Evolutionary conservation across 1,140 invertebrate genomes (phyloP).

Genomic region (Battus philenor): DNA sequence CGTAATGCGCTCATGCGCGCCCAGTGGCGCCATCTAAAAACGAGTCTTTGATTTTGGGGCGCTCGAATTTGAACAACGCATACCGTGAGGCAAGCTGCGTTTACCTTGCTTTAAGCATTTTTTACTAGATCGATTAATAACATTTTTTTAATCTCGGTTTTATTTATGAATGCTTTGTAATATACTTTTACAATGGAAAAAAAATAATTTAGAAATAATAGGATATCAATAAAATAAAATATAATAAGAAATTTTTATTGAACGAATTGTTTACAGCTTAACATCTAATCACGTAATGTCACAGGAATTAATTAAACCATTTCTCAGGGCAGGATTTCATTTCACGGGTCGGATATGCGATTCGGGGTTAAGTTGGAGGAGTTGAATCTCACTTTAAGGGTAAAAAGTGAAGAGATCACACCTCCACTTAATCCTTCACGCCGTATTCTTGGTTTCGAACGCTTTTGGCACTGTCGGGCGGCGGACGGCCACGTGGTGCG

Average conservation of each 20-base stretch:
- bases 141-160: not conserved
- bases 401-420: slow-evolving; percentile 78
- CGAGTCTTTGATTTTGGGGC: slow-evolving; percentile 11
- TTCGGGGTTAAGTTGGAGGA: slow-evolving; percentile 76
- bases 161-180: no score
- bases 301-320: no score
- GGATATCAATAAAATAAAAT: no score
- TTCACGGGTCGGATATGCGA: slow-evolving; percentile 42
- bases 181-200: no score
- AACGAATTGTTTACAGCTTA: no score
- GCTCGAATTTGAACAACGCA: not conserved
- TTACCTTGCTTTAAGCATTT: not conserved
- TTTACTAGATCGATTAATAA: not conserved
- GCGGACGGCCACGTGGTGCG: slow-evolving; percentile 12
- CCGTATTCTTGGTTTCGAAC: slow-evolving; percentile 22
- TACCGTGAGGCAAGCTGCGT: no score
- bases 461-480: slow-evolving; percentile 3
- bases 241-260: no score
- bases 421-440: slow-evolving; percentile 76
- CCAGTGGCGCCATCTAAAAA: slow-evolving; percentile 39
- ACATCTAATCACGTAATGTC: no score
- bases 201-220: no score
- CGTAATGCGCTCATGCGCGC: slow-evolving; percentile 45
- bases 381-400: slow-evolving; percentile 77
- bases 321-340: no score